A percentile compares a stretch with the other conserved stretches of the same genome.
Conservation (phyloP, 2,797 vertebrate genomes). For the Sebastes diploproa region DNA sequence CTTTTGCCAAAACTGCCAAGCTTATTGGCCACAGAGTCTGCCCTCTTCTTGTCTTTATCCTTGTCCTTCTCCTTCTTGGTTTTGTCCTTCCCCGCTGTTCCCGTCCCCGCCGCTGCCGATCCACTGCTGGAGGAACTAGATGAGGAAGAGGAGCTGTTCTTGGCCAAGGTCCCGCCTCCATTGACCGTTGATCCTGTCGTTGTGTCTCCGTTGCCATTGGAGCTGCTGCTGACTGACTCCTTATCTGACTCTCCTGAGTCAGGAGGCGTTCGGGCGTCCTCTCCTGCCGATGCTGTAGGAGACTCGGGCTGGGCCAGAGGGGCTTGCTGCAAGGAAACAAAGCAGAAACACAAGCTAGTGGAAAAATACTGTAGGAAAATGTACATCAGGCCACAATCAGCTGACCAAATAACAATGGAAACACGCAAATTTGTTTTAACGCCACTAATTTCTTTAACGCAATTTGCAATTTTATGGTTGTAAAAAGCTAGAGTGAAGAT, state of each 20-base stretch:
- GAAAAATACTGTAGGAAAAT: not conserved
- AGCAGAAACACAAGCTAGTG: slow-evolving; percentile 8
- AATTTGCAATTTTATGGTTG: too few species aligned
- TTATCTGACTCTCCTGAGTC: slow-evolving; percentile 97
- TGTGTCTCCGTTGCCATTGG: slow-evolving; percentile 86
- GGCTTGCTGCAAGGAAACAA: slow-evolving; percentile 78
- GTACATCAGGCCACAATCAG: not conserved
- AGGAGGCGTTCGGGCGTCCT: slow-evolving; percentile 89
- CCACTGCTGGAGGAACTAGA: slow-evolving; percentile 80
- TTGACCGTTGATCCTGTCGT: slow-evolving; percentile 49
- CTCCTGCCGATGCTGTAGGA: slow-evolving; percentile 91
- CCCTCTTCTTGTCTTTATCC: slow-evolving; percentile 90
- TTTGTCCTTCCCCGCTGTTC: slow-evolving; percentile 72
- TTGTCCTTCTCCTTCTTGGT: slow-evolving; percentile 85
- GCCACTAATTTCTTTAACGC: too few species aligned
- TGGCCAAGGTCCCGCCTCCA: slow-evolving; percentile 64
- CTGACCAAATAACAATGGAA: not conserved
- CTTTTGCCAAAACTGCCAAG: slow-evolving; percentile 97
- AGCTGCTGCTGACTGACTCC: slow-evolving; percentile 96
- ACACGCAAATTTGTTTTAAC: not conserved
- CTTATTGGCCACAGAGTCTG: slow-evolving; percentile 96
- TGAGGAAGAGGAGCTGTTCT: slow-evolving; percentile 79
- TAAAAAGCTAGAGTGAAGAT: too few species aligned
- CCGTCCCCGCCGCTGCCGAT: slow-evolving; percentile 52
- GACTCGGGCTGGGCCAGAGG: slow-evolving; percentile 96